Evolutionary conservation across 2,797 vertebrate genomes (phyloP).

Genomic region (Heterohyrax brucei): DNA sequence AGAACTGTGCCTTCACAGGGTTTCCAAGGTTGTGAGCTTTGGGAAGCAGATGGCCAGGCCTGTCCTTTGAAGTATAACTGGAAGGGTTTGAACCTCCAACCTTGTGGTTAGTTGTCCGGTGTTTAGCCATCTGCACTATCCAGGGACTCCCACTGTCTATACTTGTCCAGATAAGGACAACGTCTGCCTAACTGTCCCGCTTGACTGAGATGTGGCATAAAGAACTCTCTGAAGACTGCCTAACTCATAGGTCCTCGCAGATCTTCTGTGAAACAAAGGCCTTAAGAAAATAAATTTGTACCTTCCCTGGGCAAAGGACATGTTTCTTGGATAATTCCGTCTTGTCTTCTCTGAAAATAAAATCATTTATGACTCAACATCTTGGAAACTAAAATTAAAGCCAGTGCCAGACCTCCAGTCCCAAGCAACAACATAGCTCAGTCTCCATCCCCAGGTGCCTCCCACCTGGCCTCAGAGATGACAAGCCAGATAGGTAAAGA

Average conservation of each 20-base stretch:
- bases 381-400: constrained; percentile 15
- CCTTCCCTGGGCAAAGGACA: not conserved
- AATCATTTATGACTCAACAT: not conserved
- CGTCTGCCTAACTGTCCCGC: fast-evolving
- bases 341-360: not conserved
- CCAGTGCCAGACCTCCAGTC: not conserved
- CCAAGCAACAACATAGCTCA: not conserved
- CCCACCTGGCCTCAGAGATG: fast-evolving
- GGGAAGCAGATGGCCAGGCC: not conserved
- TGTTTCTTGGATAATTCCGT: not conserved
- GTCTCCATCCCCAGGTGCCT: not conserved
- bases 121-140: too few relatives aligned
- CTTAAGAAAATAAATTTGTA: not conserved
- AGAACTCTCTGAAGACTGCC: not conserved
- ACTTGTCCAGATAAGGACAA: not conserved
- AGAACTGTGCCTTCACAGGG: not conserved
- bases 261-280: not conserved
- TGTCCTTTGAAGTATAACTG: not conserved
- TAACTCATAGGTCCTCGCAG: not conserved
- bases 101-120: not conserved
- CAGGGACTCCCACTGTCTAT: not conserved
- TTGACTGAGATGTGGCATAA: not conserved
- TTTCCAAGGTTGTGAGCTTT: not conserved
- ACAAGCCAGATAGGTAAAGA: not conserved
- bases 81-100: not conserved